Evolutionary conservation across 37 sponge, comb jelly and placozoan genomes (phyloP).

Genomic region (Haliclona indistincta): DNA sequence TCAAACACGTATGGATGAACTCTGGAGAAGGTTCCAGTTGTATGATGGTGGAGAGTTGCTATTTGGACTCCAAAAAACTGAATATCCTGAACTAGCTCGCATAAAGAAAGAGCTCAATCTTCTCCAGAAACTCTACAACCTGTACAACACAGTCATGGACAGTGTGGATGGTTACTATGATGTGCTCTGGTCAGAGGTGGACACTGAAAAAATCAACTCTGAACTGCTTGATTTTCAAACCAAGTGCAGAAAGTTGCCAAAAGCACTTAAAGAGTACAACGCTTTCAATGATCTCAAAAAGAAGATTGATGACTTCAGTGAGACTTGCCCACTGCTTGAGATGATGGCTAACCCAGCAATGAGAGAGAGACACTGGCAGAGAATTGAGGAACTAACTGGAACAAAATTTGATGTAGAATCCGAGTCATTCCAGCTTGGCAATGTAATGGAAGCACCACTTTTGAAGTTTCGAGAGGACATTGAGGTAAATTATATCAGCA

Average conservation of each 20-base stretch:
- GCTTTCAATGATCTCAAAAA: constrained; percentile 96
- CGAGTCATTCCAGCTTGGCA: constrained; percentile 82
- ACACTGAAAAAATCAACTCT: constrained; percentile 98
- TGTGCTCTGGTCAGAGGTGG: constrained; percentile 94
- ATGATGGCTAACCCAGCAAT: constrained; percentile 93
- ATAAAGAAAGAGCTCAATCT: constrained; percentile 94
- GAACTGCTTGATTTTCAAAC: constrained; percentile 98
- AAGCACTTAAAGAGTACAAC: constrained; percentile 97
- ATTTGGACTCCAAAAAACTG: constrained; percentile 90
- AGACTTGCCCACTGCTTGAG: constrained; percentile 96
- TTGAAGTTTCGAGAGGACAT: constrained; percentile 93
- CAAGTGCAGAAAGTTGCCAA: constrained; percentile 98
- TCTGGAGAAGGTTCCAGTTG: constrained; percentile 90
- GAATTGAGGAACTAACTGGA: constrained; percentile 82
- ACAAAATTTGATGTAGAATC: constrained; percentile 94
- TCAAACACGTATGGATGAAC: constrained; percentile 85
- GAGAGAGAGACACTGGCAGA: constrained; percentile 94
- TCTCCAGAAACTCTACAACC: constrained; percentile 97
- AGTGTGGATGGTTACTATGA: constrained; percentile 99
- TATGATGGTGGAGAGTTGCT: constrained; percentile 92
- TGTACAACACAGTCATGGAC: constrained; percentile 97
- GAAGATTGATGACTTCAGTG: constrained; percentile 99
- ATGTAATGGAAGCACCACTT: constrained; percentile 99
- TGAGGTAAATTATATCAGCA: constrained; percentile 51
- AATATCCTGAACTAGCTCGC: constrained; percentile 78